phyloP scores from a whole-genome alignment of 2,888 invertebrate genomes.

The Pammene aurita region DNA sequence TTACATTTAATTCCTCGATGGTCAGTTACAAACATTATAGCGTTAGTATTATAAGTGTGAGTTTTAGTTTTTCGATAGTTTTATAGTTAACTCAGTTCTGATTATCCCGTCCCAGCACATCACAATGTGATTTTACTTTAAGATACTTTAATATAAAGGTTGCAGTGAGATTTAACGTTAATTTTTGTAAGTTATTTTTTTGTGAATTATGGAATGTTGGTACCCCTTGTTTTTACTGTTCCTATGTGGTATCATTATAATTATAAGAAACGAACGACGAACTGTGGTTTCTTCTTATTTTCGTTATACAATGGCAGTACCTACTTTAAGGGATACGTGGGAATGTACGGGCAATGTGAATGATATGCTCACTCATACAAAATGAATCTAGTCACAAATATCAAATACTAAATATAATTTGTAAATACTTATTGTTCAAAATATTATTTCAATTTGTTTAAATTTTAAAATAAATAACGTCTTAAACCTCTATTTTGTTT shows the following conservation, averaged over 20 bases:
- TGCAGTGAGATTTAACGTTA: slow-evolving; percentile 29
- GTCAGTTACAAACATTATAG: slow-evolving; percentile 25
- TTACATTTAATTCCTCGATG: not conserved
- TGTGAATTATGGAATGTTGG: slow-evolving; percentile 59
- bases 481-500: slow-evolving; percentile 23
- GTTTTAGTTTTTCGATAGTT: slow-evolving; percentile 33
- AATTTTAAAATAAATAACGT: slow-evolving; percentile 42
- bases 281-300: slow-evolving; percentile 50
- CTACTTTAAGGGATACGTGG: slow-evolving; percentile 53
- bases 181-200: slow-evolving; percentile 40
- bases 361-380: slow-evolving; percentile 64
- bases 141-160: slow-evolving; percentile 29
- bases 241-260: slow-evolving; percentile 63
- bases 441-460: slow-evolving; percentile 45
- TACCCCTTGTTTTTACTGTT: slow-evolving; percentile 51
- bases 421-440: slow-evolving; percentile 52
- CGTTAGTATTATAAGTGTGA: slow-evolving; percentile 30
- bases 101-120: slow-evolving; percentile 41
- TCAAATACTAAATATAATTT: slow-evolving; percentile 46
- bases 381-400: slow-evolving; percentile 68
- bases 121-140: slow-evolving; percentile 40
- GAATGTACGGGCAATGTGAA: slow-evolving; percentile 57
- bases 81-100: slow-evolving; percentile 38
- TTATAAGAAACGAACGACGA: slow-evolving; percentile 58
- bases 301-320: slow-evolving; percentile 49